These are phyloP conservation scores for Suncus etruscus DNA, from an alignment of 2,113 vertebrate genomes.

Conservation along the genomic window DNA sequence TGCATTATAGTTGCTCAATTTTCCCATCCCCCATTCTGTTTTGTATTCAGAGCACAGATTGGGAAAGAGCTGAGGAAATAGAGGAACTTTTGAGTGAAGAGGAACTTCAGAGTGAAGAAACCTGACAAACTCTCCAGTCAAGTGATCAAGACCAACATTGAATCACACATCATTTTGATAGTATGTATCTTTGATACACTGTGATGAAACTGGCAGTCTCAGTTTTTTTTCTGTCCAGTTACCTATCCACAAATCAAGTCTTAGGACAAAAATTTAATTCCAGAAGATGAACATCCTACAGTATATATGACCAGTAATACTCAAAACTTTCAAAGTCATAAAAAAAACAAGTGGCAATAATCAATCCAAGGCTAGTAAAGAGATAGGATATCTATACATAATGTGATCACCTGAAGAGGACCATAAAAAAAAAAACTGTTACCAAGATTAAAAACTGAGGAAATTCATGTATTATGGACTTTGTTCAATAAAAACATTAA, in stretches of 20 bases:
- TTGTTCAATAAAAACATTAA: not conserved
- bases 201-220: not conserved
- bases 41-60: not conserved
- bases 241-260: not conserved
- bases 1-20: no score
- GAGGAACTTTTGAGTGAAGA: not conserved
- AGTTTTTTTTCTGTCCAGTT: not conserved
- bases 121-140: not conserved
- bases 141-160: not conserved
- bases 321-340: not conserved
- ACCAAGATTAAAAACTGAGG: not conserved
- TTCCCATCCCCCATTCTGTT: not conserved
- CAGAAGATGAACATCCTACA: not conserved
- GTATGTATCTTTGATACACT: not conserved
- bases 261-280: slow-evolving; percentile 5
- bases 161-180: not conserved
- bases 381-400: not conserved
- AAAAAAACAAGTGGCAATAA: not conserved
- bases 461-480: not conserved
- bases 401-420: not conserved
- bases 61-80: not conserved
- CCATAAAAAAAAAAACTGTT: not conserved
- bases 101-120: not conserved
- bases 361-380: not conserved
- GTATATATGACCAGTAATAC: no score